phyloP scores from a whole-genome alignment of 2,888 invertebrate species.

The Acleris laterana region DNA sequence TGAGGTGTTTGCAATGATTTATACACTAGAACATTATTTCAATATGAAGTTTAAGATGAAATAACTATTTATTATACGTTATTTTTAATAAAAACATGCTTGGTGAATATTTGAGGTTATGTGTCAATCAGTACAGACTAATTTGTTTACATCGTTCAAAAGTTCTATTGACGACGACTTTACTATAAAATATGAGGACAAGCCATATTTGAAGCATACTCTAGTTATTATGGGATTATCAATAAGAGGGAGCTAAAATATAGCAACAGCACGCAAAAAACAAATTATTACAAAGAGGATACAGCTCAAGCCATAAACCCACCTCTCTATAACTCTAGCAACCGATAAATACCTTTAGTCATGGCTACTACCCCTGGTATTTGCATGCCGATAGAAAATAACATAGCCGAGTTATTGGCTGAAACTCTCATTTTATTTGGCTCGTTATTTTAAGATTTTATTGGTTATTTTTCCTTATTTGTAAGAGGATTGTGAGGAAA shows the following conservation, averaged over 20 bases:
- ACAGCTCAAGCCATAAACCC: neutral
- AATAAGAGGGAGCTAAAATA: neutral
- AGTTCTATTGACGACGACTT: no score
- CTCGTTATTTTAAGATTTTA: constrained; percentile 18
- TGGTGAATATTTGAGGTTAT: no score
- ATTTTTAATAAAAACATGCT: no score
- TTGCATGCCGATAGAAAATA: constrained; percentile 22
- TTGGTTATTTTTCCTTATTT: constrained; percentile 19
- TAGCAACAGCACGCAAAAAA: constrained; percentile 12
- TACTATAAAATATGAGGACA: no score
- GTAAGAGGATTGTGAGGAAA: constrained; percentile 3
- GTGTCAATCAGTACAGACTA: no score
- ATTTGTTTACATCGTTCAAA: no score
- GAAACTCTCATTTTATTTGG: constrained; percentile 13
- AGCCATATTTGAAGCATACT: no score
- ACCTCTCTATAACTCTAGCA: neutral
- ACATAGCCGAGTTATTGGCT: constrained; percentile 12
- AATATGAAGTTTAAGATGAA: no score
- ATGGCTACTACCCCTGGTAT: neutral
- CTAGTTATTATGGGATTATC: no score
- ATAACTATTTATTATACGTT: no score
- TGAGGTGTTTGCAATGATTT: no score
- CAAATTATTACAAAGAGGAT: neutral
- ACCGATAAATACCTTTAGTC: neutral
- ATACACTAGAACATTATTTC: no score